phyloP scores from a whole-genome alignment of 2,797 vertebrate species.

The Tokudaia muenninki region DNA sequence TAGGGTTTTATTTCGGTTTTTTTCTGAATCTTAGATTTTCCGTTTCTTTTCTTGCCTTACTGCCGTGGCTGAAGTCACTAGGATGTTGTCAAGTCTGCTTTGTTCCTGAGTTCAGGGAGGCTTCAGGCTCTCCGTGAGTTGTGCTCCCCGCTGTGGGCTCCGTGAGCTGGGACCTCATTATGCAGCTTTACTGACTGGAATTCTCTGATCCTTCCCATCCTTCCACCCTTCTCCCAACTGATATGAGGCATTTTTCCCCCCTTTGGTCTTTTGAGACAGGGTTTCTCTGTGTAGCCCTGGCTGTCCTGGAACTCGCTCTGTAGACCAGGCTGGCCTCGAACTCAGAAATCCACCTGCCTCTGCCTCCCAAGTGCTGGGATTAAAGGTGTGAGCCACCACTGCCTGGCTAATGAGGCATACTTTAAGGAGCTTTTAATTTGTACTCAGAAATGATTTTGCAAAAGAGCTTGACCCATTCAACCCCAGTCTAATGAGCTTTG shows the following conservation, averaged over 20 bases:
- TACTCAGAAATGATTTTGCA: neutral
- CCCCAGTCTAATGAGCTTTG: neutral
- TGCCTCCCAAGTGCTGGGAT: too few relatives aligned
- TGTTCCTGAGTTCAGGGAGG: neutral
- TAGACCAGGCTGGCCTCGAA: too few relatives aligned
- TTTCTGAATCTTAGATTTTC: neutral
- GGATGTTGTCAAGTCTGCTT: neutral
- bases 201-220: neutral
- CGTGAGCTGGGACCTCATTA: neutral
- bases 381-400: too few relatives aligned
- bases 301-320: too few relatives aligned
- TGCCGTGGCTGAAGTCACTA: neutral
- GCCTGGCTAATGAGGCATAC: neutral
- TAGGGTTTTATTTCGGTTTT: neutral
- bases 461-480: neutral
- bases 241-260: neutral
- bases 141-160: neutral
- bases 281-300: too few relatives aligned
- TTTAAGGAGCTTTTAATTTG: neutral
- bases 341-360: too few relatives aligned
- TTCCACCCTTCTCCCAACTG: neutral
- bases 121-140: too few relatives aligned
- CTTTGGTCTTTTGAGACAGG: too few relatives aligned
- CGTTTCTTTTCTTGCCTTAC: slow-evolving; percentile 45
- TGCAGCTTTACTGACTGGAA: neutral